Percentiles rank a stretch among this genome's conserved stretches.
phyloP scores from a whole-genome alignment of 2,113 vertebrate species.

The Anolis carolinensis region DNA sequence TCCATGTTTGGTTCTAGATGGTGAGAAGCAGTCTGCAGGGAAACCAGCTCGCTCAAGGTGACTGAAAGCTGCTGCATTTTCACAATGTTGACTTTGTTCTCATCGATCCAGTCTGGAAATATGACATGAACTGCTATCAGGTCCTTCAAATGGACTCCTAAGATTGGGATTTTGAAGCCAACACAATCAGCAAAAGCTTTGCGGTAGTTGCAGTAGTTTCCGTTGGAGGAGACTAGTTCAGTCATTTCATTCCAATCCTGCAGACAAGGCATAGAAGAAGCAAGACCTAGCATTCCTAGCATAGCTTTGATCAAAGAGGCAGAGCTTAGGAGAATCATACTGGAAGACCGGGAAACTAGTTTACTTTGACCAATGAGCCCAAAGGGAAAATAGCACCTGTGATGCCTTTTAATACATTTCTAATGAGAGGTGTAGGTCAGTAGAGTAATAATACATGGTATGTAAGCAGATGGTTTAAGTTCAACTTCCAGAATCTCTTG shows the following conservation, averaged over 20 bases:
- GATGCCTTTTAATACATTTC: neutral
- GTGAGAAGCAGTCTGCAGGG: conserved; percentile 86
- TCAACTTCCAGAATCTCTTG: neutral
- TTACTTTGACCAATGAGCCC: neutral
- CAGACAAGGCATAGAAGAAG: conserved; percentile 71
- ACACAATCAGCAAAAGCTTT: conserved; percentile 91
- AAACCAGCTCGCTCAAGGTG: conserved; percentile 93
- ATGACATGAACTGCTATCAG: conserved; percentile 95
- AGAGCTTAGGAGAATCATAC: neutral
- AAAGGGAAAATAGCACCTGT: neutral
- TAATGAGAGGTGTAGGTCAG: neutral
- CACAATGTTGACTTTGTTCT: conserved; percentile 91
- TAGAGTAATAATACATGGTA: neutral
- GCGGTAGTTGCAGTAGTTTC: conserved; percentile 95
- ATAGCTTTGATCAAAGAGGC: conserved; percentile 40
- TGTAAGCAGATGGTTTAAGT: neutral
- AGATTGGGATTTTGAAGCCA: conserved; percentile 95
- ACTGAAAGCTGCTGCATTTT: conserved; percentile 98
- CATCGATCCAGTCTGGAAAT: conserved; percentile 91
- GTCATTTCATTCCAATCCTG: conserved; percentile 98
- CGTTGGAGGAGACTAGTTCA: conserved; percentile 94
- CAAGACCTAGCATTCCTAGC: conserved; percentile 51
- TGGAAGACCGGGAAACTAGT: neutral
- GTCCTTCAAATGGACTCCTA: conserved; percentile 97
- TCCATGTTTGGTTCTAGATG: conserved; percentile 97